A percentile compares a stretch with the other conserved stretches of the same genome.
Conservation (phyloP, 2,797 vertebrate species). For the Helostoma temminkii region DNA sequence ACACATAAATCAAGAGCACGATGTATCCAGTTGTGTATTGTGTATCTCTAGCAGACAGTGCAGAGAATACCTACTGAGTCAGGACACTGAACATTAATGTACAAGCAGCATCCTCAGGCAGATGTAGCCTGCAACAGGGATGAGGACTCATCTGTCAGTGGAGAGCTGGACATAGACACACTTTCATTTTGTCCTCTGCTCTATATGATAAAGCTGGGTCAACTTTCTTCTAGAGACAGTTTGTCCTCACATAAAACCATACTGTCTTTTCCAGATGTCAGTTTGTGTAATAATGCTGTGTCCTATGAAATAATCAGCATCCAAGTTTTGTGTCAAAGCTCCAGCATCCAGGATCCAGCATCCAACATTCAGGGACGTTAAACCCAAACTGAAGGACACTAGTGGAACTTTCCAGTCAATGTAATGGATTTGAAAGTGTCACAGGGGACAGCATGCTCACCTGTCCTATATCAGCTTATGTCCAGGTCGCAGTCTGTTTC, state of each 20-base stretch:
- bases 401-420: too few relatives aligned
- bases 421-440: too few relatives aligned
- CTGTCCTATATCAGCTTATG: neutral
- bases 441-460: too few relatives aligned
- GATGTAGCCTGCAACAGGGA: constrained; percentile 4
- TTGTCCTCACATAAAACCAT: neutral
- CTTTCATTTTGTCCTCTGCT: too few relatives aligned
- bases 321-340: neutral
- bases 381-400: neutral
- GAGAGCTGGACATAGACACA: too few relatives aligned
- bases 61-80: constrained; percentile 58
- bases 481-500: constrained; percentile 4
- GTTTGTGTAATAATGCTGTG: neutral
- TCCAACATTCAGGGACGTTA: neutral
- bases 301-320: neutral
- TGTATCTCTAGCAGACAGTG: constrained; percentile 42
- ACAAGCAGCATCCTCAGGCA: constrained; percentile 37
- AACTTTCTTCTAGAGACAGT: too few relatives aligned
- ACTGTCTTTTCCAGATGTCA: neutral
- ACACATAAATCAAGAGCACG: neutral
- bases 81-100: constrained; percentile 59
- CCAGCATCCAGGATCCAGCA: too few relatives aligned
- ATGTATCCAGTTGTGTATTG: neutral
- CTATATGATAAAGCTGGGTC: too few relatives aligned
- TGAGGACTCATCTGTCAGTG: neutral